phyloP scores from a whole-genome alignment of 2,113 vertebrate genomes.

The Dendropsophus ebraccatus region DNA sequence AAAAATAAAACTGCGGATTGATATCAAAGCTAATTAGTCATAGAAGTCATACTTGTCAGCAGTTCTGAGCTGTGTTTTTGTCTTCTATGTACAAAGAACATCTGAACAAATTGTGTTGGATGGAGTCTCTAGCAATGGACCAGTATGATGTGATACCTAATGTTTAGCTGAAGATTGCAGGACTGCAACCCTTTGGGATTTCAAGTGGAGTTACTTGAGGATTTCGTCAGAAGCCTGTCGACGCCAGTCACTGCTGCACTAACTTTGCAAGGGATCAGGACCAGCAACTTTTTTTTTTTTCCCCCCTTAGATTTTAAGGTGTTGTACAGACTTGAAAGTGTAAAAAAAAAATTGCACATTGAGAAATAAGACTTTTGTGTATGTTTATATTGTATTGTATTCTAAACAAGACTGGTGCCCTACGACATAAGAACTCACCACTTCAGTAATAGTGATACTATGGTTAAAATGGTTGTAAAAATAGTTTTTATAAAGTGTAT shows the following conservation, averaged over 20 bases:
- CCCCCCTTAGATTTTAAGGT: constrained; percentile 82
- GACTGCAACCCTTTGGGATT: constrained; percentile 71
- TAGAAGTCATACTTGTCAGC: too few species aligned
- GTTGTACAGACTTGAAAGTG: constrained; percentile 92
- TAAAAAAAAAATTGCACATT: constrained; percentile 84
- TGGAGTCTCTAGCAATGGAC: constrained; percentile 86
- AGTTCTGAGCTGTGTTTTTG: not conserved
- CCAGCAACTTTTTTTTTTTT: constrained; percentile 88
- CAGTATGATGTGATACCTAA: constrained; percentile 81
- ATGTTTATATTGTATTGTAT: constrained; percentile 97
- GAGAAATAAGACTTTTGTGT: constrained; percentile 88
- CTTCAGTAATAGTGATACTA: constrained; percentile 91
- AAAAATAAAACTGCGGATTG: too few species aligned
- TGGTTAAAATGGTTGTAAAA: constrained; percentile 97
- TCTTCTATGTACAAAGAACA: constrained; percentile 69
- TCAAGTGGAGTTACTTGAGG: constrained; percentile 70
- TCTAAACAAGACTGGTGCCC: constrained; percentile 85
- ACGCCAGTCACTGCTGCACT: constrained; percentile 79
- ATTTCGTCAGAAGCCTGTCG: constrained; percentile 72
- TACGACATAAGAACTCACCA: constrained; percentile 86
- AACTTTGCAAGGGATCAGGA: constrained; percentile 89
- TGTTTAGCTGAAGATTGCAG: constrained; percentile 72
- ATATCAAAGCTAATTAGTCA: too few species aligned
- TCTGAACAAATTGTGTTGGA: constrained; percentile 77
- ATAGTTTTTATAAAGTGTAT: constrained; percentile 99